These are phyloP conservation scores for Hippopotamyrus pictus DNA, from an alignment of 2,797 vertebrate species.

Conservation along the genomic window DNA sequence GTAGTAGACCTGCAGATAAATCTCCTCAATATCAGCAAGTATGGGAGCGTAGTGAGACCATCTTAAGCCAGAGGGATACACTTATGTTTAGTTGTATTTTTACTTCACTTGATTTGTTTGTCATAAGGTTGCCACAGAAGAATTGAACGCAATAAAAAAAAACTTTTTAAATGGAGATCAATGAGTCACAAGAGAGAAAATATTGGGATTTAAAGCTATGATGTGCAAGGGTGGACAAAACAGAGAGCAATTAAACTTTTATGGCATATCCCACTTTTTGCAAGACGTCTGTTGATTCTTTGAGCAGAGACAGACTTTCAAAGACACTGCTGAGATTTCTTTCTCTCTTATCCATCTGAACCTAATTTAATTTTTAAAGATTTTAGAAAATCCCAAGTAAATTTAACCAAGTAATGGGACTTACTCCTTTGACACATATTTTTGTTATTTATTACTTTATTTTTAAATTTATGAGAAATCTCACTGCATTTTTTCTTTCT, in stretches of 20 bases:
- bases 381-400: background rate
- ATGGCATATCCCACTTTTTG: background rate
- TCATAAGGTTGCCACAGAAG: background rate
- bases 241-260: background rate
- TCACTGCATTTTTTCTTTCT: background rate
- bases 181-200: background rate
- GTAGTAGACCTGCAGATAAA: background rate
- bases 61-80: background rate
- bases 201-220: background rate
- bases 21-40: background rate
- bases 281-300: background rate
- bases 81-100: background rate
- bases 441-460: background rate
- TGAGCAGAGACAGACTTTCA: conserved; percentile 6
- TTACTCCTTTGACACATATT: background rate
- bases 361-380: background rate
- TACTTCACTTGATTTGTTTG: background rate
- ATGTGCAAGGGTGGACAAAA: background rate
- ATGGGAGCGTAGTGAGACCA: background rate
- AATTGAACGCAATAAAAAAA: background rate
- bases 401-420: background rate
- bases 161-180: background rate
- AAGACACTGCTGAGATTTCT: background rate
- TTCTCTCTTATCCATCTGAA: background rate
- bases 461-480: background rate